phyloP scores from a whole-genome alignment of 2,888 invertebrate species.

The Agrenia bidenticulata region DNA sequence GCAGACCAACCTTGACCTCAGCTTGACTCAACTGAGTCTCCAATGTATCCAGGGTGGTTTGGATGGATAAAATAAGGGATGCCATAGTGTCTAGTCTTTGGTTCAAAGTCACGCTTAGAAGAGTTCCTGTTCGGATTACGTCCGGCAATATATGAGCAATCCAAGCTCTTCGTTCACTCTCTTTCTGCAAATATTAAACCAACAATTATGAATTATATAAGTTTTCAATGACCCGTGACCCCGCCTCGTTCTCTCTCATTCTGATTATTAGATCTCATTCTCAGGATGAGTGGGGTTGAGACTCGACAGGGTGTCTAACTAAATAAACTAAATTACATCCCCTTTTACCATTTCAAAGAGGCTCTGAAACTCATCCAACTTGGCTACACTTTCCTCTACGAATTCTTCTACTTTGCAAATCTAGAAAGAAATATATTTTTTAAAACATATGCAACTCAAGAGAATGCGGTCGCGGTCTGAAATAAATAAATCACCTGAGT shows the following conservation, averaged over 20 bases:
- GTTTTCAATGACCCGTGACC: not conserved
- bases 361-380: constrained; percentile 50
- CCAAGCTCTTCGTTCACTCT: constrained; percentile 47
- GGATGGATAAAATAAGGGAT: constrained; percentile 38
- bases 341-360: constrained; percentile 52
- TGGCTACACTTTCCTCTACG: constrained; percentile 48
- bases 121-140: constrained; percentile 41
- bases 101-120: constrained; percentile 32
- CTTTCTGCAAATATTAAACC: constrained; percentile 38
- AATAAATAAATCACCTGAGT: constrained; percentile 31
- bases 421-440: constrained; percentile 25
- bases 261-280: too few species aligned
- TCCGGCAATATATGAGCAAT: constrained; percentile 36
- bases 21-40: constrained; percentile 42
- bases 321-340: not conserved
- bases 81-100: constrained; percentile 44
- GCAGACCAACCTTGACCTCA: constrained; percentile 43
- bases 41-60: constrained; percentile 41
- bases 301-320: not conserved
- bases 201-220: constrained; percentile 14
- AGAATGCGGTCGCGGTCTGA: not conserved
- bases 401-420: constrained; percentile 49
- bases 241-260: not conserved
- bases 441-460: not conserved
- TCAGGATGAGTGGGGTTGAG: not conserved